phyloP scores from a whole-genome alignment of 2,797 vertebrate genomes.

The Anguilla marmorata region DNA sequence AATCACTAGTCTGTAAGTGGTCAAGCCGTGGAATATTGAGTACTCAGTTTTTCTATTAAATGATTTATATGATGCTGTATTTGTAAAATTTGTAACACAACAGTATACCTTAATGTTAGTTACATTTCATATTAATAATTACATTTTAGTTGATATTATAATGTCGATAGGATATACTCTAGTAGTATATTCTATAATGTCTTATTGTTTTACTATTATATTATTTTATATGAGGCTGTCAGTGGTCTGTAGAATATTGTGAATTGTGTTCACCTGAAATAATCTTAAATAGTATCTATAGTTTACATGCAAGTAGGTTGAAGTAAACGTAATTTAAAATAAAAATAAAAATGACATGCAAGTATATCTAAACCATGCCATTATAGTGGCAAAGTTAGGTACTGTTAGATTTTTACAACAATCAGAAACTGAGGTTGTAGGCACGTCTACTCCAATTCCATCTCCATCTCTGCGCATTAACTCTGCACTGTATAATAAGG shows the following conservation, averaged over 20 bases:
- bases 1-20: not conserved
- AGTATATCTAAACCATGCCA: not conserved
- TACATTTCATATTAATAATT: not conserved
- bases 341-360: not conserved
- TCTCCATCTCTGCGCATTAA: slow-evolving; percentile 23
- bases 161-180: not conserved
- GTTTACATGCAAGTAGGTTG: too few relatives aligned
- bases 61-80: not conserved
- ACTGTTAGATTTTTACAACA: not conserved
- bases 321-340: too few relatives aligned
- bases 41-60: not conserved
- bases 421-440: slow-evolving; percentile 16
- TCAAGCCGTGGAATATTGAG: too few relatives aligned
- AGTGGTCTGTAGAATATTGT: too few relatives aligned
- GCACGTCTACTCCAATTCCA: slow-evolving; percentile 27
- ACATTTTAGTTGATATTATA: not conserved
- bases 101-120: not conserved
- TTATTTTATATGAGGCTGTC: not conserved
- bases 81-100: not conserved
- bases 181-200: not conserved
- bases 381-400: not conserved
- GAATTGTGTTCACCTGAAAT: not conserved
- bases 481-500: slow-evolving; percentile 25
- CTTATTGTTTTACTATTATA: not conserved
- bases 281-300: too few relatives aligned